Conservation (phyloP, 2,113 vertebrate species). For the Amia ocellicauda region DNA sequence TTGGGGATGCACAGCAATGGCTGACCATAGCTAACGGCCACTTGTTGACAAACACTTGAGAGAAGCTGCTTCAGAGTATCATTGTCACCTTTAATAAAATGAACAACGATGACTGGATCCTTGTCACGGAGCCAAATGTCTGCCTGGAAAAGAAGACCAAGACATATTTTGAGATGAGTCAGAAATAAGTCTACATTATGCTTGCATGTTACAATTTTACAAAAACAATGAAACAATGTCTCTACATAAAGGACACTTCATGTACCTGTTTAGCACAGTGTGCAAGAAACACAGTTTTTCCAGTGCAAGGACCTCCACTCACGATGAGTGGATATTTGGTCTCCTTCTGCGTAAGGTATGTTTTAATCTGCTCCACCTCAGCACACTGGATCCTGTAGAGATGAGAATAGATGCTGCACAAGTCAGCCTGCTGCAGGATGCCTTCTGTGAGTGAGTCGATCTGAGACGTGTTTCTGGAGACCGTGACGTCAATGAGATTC, state of each 20-base stretch:
- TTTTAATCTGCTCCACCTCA: slow-evolving; percentile 53
- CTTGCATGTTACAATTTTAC: too few relatives aligned
- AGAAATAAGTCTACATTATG: too few relatives aligned
- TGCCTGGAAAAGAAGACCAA: slow-evolving; percentile 46
- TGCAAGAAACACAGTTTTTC: slow-evolving; percentile 68
- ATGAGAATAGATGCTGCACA: slow-evolving; percentile 46
- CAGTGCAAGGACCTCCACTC: slow-evolving; percentile 62
- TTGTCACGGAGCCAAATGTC: slow-evolving; percentile 54
- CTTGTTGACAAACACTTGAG: slow-evolving; percentile 51
- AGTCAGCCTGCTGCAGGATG: slow-evolving; percentile 47
- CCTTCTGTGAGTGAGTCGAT: slow-evolving; percentile 30
- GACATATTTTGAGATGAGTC: too few relatives aligned
- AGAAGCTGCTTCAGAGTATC: slow-evolving; percentile 46
- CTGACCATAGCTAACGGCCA: slow-evolving; percentile 40
- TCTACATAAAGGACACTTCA: not conserved
- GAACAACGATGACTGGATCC: slow-evolving; percentile 53
- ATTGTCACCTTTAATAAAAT: slow-evolving; percentile 44
- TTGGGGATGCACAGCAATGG: not conserved
- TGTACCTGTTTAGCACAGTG: slow-evolving; percentile 62
- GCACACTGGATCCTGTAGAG: slow-evolving; percentile 52
- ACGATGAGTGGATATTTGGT: slow-evolving; percentile 56
- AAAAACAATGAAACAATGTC: too few relatives aligned
- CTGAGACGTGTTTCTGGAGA: slow-evolving; percentile 3
- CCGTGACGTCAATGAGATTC: slow-evolving; percentile 39
- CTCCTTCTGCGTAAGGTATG: slow-evolving; percentile 50